phyloP scores from a whole-genome alignment of 1,140 invertebrate species.

The Polypedilum vanderplanki region DNA sequence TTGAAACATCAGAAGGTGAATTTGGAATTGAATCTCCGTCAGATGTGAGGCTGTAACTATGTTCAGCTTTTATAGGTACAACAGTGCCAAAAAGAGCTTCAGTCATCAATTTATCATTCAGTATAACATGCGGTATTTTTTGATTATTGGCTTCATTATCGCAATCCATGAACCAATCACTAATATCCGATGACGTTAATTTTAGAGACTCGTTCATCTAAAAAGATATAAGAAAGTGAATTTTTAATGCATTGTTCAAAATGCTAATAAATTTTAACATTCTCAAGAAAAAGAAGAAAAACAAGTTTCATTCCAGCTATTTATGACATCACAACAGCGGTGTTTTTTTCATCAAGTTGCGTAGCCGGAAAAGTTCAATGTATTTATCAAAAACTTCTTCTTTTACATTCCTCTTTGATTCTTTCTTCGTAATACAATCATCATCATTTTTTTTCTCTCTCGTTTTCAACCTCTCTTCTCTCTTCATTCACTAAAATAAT shows the following conservation, averaged over 20 bases:
- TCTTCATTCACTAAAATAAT: no score
- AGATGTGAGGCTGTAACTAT: constrained; percentile 70
- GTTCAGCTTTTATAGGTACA: constrained; percentile 74
- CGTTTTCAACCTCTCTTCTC: no score
- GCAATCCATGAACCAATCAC: constrained; percentile 53
- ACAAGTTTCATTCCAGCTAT: background rate
- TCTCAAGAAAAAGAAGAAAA: background rate
- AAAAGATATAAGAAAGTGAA: background rate
- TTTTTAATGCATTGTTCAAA: background rate
- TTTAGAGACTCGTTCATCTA: constrained; percentile 55
- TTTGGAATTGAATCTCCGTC: constrained; percentile 58
- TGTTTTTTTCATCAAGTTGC: no score
- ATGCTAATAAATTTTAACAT: background rate
- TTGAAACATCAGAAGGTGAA: constrained; percentile 54
- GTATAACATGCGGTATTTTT: constrained; percentile 52
- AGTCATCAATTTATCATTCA: constrained; percentile 84
- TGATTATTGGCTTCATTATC: constrained; percentile 46
- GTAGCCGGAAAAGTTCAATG: no score
- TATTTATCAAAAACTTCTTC: no score
- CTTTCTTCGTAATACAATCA: no score
- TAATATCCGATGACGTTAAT: constrained; percentile 47
- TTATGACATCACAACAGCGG: background rate
- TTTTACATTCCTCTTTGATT: no score
- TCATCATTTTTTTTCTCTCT: no score
- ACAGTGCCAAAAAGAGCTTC: constrained; percentile 71